A percentile compares a stretch with the other conserved stretches of the same genome.
These are phyloP conservation scores for Drosophila testacea DNA, from an alignment of 2,888 invertebrate species.

Conservation along the genomic window DNA sequence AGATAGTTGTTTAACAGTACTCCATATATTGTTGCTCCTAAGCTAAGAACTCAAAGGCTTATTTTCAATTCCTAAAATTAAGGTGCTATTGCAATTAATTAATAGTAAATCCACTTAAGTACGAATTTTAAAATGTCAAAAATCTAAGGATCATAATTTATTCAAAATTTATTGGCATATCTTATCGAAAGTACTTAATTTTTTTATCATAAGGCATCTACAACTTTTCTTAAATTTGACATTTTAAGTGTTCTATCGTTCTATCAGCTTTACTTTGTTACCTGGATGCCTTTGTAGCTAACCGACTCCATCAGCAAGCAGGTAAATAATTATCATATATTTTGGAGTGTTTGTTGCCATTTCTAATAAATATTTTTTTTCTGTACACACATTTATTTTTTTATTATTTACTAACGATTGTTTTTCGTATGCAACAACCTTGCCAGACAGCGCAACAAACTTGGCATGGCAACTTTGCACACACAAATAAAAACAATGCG, in stretches of 20 bases:
- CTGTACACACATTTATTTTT: slow-evolving; percentile 12
- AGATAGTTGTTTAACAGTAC: neutral
- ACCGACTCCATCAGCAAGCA: slow-evolving; percentile 55
- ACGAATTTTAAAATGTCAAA: too few relatives aligned
- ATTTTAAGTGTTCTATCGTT: slow-evolving; percentile 10
- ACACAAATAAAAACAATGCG: slow-evolving; percentile 24
- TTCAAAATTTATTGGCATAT: too few relatives aligned
- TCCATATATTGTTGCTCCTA: neutral
- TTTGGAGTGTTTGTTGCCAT: slow-evolving; percentile 38
- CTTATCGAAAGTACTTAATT: too few relatives aligned
- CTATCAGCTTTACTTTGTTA: slow-evolving; percentile 2
- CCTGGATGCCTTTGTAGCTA: slow-evolving; percentile 46
- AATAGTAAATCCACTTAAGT: too few relatives aligned
- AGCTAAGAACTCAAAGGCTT: too few relatives aligned
- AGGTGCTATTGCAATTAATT: too few relatives aligned
- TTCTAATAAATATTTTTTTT: slow-evolving; percentile 45
- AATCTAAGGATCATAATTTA: too few relatives aligned
- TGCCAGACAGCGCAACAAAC: slow-evolving; percentile 52
- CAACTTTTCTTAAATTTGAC: neutral
- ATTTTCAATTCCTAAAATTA: too few relatives aligned
- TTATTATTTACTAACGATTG: slow-evolving; percentile 28
- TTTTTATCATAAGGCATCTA: too few relatives aligned
- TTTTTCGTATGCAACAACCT: slow-evolving; percentile 66
- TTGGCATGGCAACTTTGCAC: slow-evolving; percentile 47
- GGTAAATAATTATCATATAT: slow-evolving; percentile 63